Base-by-base conservation (phyloP, 2,113 vertebrate species). In the Oncorhynchus gorbuscha region DNA sequence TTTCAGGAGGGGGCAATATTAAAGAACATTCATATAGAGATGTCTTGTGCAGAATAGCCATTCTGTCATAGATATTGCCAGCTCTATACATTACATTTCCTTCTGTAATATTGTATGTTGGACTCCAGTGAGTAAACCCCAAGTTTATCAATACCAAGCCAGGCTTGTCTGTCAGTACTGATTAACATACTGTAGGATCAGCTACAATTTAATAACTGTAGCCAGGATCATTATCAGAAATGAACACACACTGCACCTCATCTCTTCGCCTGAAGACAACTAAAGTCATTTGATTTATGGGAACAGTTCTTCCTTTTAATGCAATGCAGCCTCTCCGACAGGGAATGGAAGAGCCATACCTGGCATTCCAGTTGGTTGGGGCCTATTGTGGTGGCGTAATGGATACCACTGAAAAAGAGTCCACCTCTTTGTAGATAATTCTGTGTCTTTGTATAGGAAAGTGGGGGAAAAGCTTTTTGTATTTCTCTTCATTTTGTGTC, bases 221-320 rank as follows among this genome's bases (percentile, higher is more conserved):
- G 6, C 20, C 20, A 58, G 55, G 20, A 16, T 62, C n/a, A 7
- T 22, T 62, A 62, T n/a, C 59, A 24, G n/a, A 8, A 22, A 8
- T 62, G n/a, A 22, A 7, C 18, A 45, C 74, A 67, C 69, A n/a
- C 58, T 72, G 59, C 49, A 14, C 24, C 22, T 64, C 62, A 64
- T 64, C 20, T 26, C 22, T 9, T 64, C 24, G 59, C 20, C 1
- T 58, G 6, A 58, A 58, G 18, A 20, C 59, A 22, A n/a, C 24
- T 16, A 28, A 67, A 28, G 14, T 30, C 2, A 67, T 28, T 13
- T 64, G 16, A 28, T 13, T 14, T 28, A 67, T 32, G 22, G 22
- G 22, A 67, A 67, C 24, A 14, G 4, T 84, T 90, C 86, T 89
- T 87, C 79, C 82, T 86, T 74, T 84, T 64, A 66, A 85, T 91